phyloP scores from a whole-genome alignment of 2,888 invertebrate species.

The Tricholauxania praeusta region DNA sequence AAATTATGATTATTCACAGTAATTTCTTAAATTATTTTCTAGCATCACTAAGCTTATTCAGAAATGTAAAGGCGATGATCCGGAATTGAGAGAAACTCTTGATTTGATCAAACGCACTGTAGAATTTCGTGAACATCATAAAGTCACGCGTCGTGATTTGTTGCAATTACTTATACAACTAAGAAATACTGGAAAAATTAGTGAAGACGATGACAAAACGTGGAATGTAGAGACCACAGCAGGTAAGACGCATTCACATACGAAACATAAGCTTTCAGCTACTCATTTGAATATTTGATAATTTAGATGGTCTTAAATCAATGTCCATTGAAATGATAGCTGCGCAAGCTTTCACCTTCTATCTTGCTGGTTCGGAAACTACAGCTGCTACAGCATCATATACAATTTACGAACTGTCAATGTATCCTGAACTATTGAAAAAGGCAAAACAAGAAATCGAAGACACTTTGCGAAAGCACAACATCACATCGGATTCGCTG shows the following conservation, averaged over 20 bases:
- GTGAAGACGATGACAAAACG: constrained; percentile 56
- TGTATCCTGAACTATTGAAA: constrained; percentile 64
- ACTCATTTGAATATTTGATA: too few species aligned
- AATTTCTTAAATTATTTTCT: not conserved
- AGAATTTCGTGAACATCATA: constrained; percentile 65
- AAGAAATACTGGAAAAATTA: constrained; percentile 65
- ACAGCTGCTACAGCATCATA: constrained; percentile 66
- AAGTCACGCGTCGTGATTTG: constrained; percentile 67
- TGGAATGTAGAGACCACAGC: constrained; percentile 58
- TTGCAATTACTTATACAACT: constrained; percentile 69
- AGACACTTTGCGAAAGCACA: constrained; percentile 57
- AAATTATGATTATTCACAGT: too few species aligned
- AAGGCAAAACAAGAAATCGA: constrained; percentile 64
- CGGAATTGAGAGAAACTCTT: constrained; percentile 58
- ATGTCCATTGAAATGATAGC: constrained; percentile 64
- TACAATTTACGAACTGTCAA: constrained; percentile 67
- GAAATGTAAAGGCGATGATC: constrained; percentile 49
- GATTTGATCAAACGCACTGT: constrained; percentile 66
- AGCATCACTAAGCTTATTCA: constrained; percentile 54
- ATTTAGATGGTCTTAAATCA: constrained; percentile 51
- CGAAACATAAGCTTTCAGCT: too few species aligned
- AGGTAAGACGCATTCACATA: constrained; percentile 38
- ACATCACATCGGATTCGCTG: constrained; percentile 54
- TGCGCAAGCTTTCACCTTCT: constrained; percentile 67
- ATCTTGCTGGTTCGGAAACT: constrained; percentile 69